Evolutionary conservation across 2,797 vertebrate genomes (phyloP).

Genomic region (Antrozous pallidus): DNA sequence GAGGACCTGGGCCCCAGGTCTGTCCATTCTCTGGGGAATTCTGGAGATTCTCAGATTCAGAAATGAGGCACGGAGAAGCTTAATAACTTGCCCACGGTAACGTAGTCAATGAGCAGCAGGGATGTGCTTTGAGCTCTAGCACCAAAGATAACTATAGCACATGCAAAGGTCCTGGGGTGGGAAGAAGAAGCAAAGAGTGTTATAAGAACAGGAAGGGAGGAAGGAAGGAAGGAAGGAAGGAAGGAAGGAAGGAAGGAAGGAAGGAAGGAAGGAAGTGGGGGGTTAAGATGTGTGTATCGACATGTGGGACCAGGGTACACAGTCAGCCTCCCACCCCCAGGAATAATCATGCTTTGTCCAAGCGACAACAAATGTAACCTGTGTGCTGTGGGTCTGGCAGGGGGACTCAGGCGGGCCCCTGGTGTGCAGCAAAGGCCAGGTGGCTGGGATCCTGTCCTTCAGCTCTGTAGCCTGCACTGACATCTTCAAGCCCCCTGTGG

Average conservation of each 20-base stretch:
- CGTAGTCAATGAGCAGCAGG: not conserved
- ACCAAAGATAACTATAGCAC: not conserved
- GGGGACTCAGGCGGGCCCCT: slow-evolving; percentile 55
- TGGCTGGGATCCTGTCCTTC: slow-evolving; percentile 54
- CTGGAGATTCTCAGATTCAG: not conserved
- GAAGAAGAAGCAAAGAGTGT: not conserved
- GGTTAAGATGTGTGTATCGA: not conserved
- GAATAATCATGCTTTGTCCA: not conserved
- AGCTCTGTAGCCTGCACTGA: accelerated
- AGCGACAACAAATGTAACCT: not conserved
- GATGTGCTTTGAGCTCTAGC: not conserved
- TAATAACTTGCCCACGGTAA: accelerated
- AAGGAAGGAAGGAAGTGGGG: no score
- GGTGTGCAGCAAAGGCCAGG: slow-evolving; percentile 37
- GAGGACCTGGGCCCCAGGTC: not conserved
- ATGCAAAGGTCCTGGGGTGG: not conserved
- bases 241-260: no score
- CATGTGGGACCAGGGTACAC: not conserved
- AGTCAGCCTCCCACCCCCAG: not conserved
- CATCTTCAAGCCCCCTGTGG: not conserved
- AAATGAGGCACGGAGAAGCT: not conserved
- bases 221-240: not conserved
- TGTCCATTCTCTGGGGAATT: not conserved
- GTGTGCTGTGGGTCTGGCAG: not conserved
- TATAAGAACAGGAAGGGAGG: not conserved